Percentiles rank a stretch among this genome's conserved stretches.
Conservation (phyloP, 2,113 vertebrate species). For the Anguilla rostrata region DNA sequence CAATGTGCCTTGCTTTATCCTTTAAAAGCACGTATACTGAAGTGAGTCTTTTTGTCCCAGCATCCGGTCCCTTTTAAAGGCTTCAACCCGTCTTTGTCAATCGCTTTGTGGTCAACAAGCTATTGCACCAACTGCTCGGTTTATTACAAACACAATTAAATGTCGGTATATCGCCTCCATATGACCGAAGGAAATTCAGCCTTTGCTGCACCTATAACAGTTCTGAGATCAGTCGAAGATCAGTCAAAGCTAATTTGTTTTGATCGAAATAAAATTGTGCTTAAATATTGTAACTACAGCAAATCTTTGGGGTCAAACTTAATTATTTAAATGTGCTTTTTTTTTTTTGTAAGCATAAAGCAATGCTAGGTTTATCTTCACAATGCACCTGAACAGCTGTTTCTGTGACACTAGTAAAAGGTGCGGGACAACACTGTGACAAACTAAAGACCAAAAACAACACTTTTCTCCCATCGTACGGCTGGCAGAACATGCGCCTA, state of each 20-base stretch:
- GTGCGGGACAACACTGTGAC: not conserved
- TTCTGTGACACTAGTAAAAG: not conserved
- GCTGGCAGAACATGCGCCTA: constrained; percentile 5
- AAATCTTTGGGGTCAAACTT: not conserved
- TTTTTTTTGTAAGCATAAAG: not conserved
- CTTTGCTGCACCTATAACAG: not conserved
- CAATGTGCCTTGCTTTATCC: not conserved
- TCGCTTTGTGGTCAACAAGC: not conserved
- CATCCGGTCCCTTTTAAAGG: not conserved
- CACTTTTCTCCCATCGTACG: not conserved
- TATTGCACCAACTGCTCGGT: not conserved
- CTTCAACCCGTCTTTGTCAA: not conserved
- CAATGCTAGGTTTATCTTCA: not conserved
- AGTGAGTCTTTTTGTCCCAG: not conserved
- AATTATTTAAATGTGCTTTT: not conserved
- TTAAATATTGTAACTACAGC: not conserved
- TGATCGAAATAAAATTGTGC: not conserved
- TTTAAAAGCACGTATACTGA: not conserved
- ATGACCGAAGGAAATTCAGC: not conserved
- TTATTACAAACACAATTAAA: not conserved
- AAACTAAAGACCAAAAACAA: not conserved
- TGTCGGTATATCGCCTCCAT: not conserved
- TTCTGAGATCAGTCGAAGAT: not conserved
- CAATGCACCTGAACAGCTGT: not conserved
- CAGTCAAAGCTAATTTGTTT: not conserved